phyloP scores from a whole-genome alignment of 2,113 vertebrate species.

The Tauraco erythrolophus region DNA sequence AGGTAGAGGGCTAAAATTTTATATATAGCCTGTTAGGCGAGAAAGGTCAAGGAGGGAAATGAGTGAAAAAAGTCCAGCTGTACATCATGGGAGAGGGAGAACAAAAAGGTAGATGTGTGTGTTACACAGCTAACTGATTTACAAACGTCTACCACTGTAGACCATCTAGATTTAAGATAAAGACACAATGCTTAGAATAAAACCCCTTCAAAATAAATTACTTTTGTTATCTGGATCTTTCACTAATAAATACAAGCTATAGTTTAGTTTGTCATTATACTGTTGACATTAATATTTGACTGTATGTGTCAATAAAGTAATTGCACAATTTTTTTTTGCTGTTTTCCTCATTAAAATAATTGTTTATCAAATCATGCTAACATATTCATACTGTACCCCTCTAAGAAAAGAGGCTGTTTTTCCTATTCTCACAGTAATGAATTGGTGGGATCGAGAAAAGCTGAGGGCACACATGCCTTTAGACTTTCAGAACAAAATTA shows the following conservation, averaged over 20 bases:
- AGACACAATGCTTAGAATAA: neutral
- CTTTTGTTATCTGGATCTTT: neutral
- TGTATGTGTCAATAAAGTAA: neutral
- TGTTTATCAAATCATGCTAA: neutral
- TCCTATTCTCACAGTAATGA: neutral
- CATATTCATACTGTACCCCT: neutral
- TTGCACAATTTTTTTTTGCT: neutral
- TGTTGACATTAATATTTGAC: neutral
- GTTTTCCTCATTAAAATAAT: neutral
- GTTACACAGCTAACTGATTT: neutral
- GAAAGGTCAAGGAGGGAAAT: neutral
- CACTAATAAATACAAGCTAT: neutral
- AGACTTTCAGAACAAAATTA: neutral
- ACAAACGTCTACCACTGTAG: rapidly evolving
- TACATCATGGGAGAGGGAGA: neutral
- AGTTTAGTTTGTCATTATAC: neutral
- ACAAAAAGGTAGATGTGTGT: neutral
- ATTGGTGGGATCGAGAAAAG: neutral
- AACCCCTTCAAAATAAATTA: neutral
- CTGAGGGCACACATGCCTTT: neutral
- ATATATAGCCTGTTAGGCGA: neutral
- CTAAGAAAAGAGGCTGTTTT: neutral
- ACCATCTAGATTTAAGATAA: neutral
- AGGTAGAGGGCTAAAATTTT: neutral
- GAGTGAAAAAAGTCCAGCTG: neutral